These are phyloP conservation scores for Campopleginae sp. DNA, from an alignment of 2,888 invertebrate species.

Conservation along the genomic window DNA sequence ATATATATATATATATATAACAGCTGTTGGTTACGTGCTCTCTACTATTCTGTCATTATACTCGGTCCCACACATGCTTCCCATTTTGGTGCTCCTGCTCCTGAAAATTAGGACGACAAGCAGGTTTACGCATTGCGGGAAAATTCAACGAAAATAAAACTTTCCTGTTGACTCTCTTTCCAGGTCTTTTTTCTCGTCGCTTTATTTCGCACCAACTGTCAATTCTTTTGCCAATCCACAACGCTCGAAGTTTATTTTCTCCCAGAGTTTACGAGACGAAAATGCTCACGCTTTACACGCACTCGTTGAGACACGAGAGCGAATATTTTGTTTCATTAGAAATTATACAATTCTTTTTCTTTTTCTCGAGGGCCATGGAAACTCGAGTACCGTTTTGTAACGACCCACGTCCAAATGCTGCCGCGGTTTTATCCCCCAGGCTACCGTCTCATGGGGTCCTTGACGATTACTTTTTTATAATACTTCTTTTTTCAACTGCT, in stretches of 20 bases:
- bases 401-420: neutral
- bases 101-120: constrained; percentile 6
- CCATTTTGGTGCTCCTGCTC: neutral
- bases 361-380: neutral
- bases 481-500: neutral
- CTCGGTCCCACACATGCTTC: neutral
- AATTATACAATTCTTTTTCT: neutral
- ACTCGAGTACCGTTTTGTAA: neutral
- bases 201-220: neutral
- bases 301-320: neutral
- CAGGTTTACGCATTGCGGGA: constrained; percentile 21
- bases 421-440: neutral
- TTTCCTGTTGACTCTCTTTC: neutral
- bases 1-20: constrained; percentile 18
- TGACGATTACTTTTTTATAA: neutral
- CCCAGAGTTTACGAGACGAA: neutral
- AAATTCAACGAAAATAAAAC: constrained; percentile 4
- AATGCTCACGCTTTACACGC: neutral
- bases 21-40: constrained; percentile 18
- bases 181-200: neutral
- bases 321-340: neutral
- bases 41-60: constrained; percentile 35
- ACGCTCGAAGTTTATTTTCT: neutral
- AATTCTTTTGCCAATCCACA: neutral
- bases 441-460: neutral